Conservation (phyloP, 2,113 vertebrate species). For the Tylochromis polylepis region DNA sequence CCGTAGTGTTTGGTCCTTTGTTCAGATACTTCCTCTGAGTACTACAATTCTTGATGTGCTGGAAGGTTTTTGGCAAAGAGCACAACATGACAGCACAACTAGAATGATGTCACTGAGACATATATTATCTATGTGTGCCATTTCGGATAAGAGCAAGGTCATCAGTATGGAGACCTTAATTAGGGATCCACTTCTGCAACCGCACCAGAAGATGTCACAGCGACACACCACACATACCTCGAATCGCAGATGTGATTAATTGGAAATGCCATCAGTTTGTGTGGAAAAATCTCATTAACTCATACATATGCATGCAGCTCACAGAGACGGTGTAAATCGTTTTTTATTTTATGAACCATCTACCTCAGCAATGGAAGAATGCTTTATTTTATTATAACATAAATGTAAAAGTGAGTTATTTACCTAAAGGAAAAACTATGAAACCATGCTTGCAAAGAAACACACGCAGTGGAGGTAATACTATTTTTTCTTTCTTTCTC, state of each 20-base stretch:
- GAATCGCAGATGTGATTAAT: neutral
- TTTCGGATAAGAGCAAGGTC: neutral
- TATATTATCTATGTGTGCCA: neutral
- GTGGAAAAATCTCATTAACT: slow-evolving; percentile 8
- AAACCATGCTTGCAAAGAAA: neutral
- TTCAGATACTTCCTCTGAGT: neutral
- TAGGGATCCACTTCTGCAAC: neutral
- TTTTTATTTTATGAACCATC: neutral
- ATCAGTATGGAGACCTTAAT: neutral
- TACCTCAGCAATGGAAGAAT: neutral
- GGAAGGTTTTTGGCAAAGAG: neutral
- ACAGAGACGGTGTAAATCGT: neutral
- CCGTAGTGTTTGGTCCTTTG: neutral
- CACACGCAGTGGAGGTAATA: neutral
- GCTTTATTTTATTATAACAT: neutral
- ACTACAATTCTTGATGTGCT: neutral
- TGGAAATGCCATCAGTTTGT: neutral
- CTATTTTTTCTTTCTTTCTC: neutral
- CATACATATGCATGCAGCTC: neutral
- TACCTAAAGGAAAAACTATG: neutral
- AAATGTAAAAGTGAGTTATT: neutral
- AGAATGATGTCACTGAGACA: neutral
- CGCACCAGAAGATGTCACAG: neutral
- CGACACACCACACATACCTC: neutral
- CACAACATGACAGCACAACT: neutral